phyloP scores from a whole-genome alignment of 2,113 vertebrate species.

The Xenotilapia flavipinnis region DNA sequence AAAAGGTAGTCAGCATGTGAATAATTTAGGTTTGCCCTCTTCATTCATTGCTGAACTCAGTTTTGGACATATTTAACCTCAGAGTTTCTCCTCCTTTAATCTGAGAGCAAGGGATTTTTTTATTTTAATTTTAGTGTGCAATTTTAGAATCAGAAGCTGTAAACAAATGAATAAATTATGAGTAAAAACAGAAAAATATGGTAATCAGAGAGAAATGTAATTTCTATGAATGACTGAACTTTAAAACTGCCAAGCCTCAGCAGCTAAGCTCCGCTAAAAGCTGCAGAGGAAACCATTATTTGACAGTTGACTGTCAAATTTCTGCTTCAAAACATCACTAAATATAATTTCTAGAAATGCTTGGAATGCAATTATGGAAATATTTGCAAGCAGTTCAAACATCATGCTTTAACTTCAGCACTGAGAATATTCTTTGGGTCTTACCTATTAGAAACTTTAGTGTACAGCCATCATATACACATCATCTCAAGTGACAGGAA shows the following conservation, averaged over 20 bases:
- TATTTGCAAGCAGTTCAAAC: not conserved
- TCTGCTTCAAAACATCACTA: not conserved
- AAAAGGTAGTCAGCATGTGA: slow-evolving; percentile 58
- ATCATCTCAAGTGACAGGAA: not conserved
- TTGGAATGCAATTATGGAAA: slow-evolving; percentile 3
- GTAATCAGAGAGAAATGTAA: not conserved
- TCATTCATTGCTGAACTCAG: slow-evolving; percentile 37
- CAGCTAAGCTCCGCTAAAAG: not conserved
- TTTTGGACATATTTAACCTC: slow-evolving; percentile 11
- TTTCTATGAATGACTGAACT: not conserved
- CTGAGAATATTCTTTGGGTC: not conserved
- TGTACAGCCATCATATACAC: not conserved
- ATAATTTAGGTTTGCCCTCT: slow-evolving; percentile 56
- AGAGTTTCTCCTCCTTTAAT: not conserved
- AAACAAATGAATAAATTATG: not conserved
- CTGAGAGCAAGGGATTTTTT: not conserved
- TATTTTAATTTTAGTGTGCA: not conserved
- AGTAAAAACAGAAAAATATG: not conserved
- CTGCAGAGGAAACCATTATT: not conserved
- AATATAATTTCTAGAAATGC: not conserved
- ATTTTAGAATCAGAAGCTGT: not conserved
- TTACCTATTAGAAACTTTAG: not conserved
- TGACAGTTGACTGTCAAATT: not conserved
- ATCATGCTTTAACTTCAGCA: not conserved
- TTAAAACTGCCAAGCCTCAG: not conserved